Conservation (phyloP, 2,888 invertebrate genomes). For the Elegia similella region DNA sequence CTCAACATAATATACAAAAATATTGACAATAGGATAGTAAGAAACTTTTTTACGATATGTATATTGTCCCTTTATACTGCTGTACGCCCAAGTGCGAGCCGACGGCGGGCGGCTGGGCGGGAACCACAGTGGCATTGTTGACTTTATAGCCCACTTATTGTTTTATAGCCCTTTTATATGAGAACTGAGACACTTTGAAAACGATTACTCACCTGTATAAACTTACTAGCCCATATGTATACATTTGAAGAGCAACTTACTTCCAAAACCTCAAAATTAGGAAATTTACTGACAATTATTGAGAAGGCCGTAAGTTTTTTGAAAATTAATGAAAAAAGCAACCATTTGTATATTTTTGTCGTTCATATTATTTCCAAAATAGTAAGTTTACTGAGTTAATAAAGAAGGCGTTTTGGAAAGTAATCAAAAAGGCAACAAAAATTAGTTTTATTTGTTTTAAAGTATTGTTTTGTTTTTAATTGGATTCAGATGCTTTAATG, state of each 20-base stretch:
- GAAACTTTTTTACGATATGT: slow-evolving; percentile 12
- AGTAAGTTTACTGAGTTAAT: too few species aligned
- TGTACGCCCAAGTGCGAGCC: slow-evolving; percentile 6
- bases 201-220: slow-evolving; percentile 26
- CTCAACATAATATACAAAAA: not conserved
- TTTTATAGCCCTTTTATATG: slow-evolving; percentile 43
- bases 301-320: not conserved
- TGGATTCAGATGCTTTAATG: not conserved
- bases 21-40: slow-evolving; percentile 8
- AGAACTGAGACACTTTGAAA: slow-evolving; percentile 29
- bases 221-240: not conserved
- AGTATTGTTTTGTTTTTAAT: not conserved
- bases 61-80: not conserved
- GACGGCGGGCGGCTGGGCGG: slow-evolving; percentile 14
- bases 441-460: not conserved
- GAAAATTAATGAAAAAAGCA: too few species aligned
- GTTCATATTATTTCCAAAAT: too few species aligned
- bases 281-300: not conserved
- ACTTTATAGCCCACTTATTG: slow-evolving; percentile 32
- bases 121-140: slow-evolving; percentile 22
- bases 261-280: not conserved
- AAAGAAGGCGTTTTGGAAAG: too few species aligned
- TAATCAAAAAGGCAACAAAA: too few species aligned
- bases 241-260: not conserved
- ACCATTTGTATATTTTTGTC: too few species aligned